These are phyloP conservation scores for Asobara japonica DNA, from an alignment of 1,140 invertebrate genomes.

Conservation along the genomic window DNA sequence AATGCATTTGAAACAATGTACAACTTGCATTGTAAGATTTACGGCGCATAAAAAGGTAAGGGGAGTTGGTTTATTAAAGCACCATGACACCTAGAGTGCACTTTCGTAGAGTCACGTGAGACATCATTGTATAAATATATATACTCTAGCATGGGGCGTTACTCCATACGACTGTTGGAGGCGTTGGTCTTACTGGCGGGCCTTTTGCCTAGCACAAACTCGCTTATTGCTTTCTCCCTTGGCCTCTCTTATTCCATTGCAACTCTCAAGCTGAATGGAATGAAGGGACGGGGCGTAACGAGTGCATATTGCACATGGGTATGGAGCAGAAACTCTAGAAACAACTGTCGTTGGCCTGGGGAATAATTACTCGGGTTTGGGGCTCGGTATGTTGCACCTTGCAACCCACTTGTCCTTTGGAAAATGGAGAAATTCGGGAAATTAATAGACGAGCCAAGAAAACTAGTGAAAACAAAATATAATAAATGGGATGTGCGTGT, in stretches of 20 bases:
- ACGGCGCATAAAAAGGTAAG: background rate
- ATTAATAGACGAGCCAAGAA: too few species aligned
- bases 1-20: background rate
- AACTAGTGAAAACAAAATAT: too few species aligned
- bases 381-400: too few species aligned
- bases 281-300: background rate
- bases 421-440: too few species aligned
- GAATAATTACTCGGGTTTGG: background rate
- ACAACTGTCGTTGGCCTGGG: background rate
- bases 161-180: background rate
- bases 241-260: background rate
- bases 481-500: too few species aligned
- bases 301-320: background rate
- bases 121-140: background rate
- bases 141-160: background rate
- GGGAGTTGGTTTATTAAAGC: constrained; percentile 1
- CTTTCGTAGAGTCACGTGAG: background rate
- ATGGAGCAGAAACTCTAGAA: background rate
- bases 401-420: too few species aligned
- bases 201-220: background rate
- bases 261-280: background rate
- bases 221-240: background rate
- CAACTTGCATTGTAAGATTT: background rate
- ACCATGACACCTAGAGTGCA: background rate
- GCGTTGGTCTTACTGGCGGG: background rate